Evolutionary conservation across 2,113 vertebrate species (phyloP).

Genomic region (Muntiacus muntjak): DNA sequence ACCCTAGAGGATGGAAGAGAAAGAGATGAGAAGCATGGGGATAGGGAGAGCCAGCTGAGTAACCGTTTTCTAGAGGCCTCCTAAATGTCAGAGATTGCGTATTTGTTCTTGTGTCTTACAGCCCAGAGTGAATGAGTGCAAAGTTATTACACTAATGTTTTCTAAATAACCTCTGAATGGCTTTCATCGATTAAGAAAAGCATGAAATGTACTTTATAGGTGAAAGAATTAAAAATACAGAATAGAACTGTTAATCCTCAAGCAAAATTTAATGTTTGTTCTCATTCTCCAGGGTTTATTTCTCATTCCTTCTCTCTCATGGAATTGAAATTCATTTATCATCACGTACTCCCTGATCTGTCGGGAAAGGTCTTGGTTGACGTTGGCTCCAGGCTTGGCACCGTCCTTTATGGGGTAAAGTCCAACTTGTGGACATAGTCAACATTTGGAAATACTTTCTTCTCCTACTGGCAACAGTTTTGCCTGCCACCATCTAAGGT

Average conservation of each 20-base stretch:
- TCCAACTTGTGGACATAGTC: slow-evolving; percentile 73
- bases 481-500: slow-evolving; percentile 58
- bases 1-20: neutral
- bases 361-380: slow-evolving; percentile 90
- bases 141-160: neutral
- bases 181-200: slow-evolving; percentile 28
- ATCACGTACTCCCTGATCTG: slow-evolving; percentile 90
- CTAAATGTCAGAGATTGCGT: neutral
- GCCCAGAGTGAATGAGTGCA: neutral
- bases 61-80: neutral
- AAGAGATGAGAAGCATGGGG: neutral
- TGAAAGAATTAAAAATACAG: slow-evolving; percentile 22
- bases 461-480: slow-evolving; percentile 64
- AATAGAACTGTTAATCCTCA: neutral
- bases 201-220: neutral
- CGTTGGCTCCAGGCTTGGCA: slow-evolving; percentile 93
- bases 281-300: slow-evolving; percentile 89
- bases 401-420: slow-evolving; percentile 92
- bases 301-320: slow-evolving; percentile 93
- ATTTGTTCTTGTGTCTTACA: neutral
- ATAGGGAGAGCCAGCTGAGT: neutral
- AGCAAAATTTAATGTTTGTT: slow-evolving; percentile 70
- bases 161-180: neutral
- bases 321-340: slow-evolving; percentile 93
- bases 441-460: slow-evolving; percentile 74